Conservation (phyloP, 2,888 invertebrate species). For the Acleris cristana region DNA sequence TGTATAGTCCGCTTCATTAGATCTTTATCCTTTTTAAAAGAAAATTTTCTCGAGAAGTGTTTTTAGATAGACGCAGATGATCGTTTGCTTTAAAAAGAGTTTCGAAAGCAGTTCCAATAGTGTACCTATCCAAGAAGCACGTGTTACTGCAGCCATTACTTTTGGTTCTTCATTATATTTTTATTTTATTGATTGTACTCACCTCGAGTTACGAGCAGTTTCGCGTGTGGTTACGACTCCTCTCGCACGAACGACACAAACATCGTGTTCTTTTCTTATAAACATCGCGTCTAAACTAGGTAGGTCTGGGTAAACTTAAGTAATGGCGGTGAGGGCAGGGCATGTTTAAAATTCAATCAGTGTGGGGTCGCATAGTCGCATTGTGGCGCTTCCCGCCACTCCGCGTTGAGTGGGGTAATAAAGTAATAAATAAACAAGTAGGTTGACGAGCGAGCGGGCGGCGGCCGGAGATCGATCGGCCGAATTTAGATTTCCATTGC, state of each 20-base stretch:
- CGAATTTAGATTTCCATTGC: slow-evolving; percentile 35
- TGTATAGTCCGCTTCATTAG: slow-evolving; percentile 12
- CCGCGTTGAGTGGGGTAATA: slow-evolving; percentile 73
- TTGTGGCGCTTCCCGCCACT: slow-evolving; percentile 70
- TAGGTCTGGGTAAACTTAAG: slow-evolving; percentile 39
- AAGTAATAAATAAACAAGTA: slow-evolving; percentile 77
- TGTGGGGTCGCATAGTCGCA: slow-evolving; percentile 66
- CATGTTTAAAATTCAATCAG: slow-evolving; percentile 75
- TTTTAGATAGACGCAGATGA: neutral
- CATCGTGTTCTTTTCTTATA: slow-evolving; percentile 15
- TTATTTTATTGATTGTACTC: slow-evolving; percentile 29
- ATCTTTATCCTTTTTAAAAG: slow-evolving; percentile 6
- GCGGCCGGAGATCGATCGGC: slow-evolving; percentile 34
- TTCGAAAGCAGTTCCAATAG: neutral
- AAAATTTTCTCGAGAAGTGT: neutral
- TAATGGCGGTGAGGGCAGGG: slow-evolving; percentile 52
- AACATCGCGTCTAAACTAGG: slow-evolving; percentile 13
- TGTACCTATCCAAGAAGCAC: neutral
- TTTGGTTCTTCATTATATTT: slow-evolving; percentile 29
- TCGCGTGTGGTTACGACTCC: slow-evolving; percentile 28
- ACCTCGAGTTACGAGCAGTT: slow-evolving; percentile 29
- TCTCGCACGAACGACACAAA: slow-evolving; percentile 12
- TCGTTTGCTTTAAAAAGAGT: slow-evolving; percentile 3
- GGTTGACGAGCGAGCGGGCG: slow-evolving; percentile 48
- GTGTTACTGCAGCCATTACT: slow-evolving; percentile 13